Evolutionary conservation across 2,113 vertebrate species (phyloP).

Genomic region (Lamprologus callipterus): DNA sequence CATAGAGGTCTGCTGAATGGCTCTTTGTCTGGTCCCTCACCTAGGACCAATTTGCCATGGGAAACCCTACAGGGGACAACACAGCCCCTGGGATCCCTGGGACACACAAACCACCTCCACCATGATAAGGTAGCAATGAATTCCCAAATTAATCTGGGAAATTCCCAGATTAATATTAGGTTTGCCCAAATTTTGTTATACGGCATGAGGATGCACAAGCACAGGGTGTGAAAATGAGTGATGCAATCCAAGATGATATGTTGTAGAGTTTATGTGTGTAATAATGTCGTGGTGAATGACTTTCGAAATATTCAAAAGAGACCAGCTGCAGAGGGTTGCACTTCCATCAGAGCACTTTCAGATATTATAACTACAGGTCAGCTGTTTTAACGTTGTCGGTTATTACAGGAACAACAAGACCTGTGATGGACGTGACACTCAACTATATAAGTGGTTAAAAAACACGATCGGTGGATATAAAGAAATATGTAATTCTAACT

Average conservation of each 20-base stretch:
- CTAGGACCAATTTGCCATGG: not conserved
- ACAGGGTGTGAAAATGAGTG: not conserved
- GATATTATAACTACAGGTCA: accelerated
- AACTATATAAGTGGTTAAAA: not conserved
- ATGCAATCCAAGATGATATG: not conserved
- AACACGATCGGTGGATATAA: accelerated
- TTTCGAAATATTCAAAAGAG: not conserved
- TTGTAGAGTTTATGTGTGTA: not conserved
- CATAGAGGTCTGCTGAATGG: not conserved
- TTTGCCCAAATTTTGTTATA: not conserved
- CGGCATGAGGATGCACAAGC: not conserved
- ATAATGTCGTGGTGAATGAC: not conserved
- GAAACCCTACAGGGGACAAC: not conserved
- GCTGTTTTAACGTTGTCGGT: not conserved
- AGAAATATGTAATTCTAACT: not conserved
- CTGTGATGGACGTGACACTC: not conserved
- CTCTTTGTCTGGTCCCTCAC: not conserved
- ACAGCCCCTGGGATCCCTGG: not conserved
- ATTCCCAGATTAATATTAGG: not conserved
- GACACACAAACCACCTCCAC: not conserved
- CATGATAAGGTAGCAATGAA: not conserved
- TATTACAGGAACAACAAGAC: not conserved
- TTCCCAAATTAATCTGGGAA: not conserved
- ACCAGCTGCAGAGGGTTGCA: not conserved
- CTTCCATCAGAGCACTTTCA: not conserved